These are phyloP conservation scores for Creontiades dilutus DNA, from an alignment of 2,888 invertebrate genomes.

Conservation along the genomic window DNA sequence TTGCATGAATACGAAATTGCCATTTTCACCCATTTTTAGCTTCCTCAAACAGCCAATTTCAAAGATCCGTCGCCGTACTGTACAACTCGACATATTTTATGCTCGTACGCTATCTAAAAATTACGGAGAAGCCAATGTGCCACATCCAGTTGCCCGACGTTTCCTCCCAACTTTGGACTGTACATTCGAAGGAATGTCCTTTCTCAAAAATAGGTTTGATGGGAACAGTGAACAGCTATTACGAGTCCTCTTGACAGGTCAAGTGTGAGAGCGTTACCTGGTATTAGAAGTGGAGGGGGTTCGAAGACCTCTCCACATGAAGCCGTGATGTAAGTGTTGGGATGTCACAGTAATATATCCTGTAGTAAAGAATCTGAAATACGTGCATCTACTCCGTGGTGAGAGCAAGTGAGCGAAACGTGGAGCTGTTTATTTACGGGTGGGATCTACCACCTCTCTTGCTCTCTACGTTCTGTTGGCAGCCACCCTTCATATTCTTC, in stretches of 20 bases:
- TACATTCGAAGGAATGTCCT: not conserved
- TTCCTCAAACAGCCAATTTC: too few species aligned
- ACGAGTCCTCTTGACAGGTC: not conserved
- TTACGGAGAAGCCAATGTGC: too few species aligned
- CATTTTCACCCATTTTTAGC: too few species aligned
- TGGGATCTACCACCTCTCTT: not conserved
- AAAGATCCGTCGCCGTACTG: too few species aligned
- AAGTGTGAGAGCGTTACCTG: not conserved
- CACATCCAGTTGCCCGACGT: too few species aligned
- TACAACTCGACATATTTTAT: too few species aligned
- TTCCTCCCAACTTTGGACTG: not conserved
- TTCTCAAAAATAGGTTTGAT: not conserved
- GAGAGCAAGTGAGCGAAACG: slow-evolving; percentile 15
- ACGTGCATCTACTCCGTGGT: not conserved
- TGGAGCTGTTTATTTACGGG: slow-evolving; percentile 27
- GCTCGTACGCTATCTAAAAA: too few species aligned
- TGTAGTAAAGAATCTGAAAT: slow-evolving; percentile 29
- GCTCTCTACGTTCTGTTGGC: not conserved
- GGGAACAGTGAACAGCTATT: too few species aligned
- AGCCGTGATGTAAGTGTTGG: not conserved
- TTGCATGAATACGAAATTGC: too few species aligned
- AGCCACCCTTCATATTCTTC: not conserved
- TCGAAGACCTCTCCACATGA: slow-evolving; percentile 2
- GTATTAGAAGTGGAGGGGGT: not conserved
- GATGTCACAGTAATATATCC: not conserved